Conservation (phyloP, 2,888 invertebrate species). For the Drosophila demipolita region DNA sequence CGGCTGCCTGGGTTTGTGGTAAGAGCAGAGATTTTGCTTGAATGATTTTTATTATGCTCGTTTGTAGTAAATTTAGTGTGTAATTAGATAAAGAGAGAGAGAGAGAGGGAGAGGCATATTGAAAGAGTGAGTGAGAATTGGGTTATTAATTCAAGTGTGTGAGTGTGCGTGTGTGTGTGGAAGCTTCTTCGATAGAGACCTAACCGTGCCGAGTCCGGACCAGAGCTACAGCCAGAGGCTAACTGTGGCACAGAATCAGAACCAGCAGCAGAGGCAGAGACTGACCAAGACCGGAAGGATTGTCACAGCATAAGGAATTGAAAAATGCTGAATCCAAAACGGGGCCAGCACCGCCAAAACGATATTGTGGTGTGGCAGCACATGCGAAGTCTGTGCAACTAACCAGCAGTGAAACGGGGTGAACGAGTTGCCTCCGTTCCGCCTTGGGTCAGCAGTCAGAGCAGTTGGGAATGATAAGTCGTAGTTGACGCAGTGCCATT, state of each 20-base stretch:
- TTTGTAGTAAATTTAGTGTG: conserved; percentile 80
- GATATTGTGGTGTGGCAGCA: conserved; percentile 63
- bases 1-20: conserved; percentile 48
- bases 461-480: conserved; percentile 54
- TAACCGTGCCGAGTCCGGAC: conserved; percentile 4
- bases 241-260: background rate
- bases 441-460: conserved; percentile 29
- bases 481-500: conserved; percentile 30
- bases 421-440: background rate
- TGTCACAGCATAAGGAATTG: conserved; percentile 39
- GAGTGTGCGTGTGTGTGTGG: conserved; percentile 1
- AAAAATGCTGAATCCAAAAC: conserved; percentile 61
- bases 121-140: conserved; percentile 22
- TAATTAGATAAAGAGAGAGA: conserved; percentile 56
- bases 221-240: background rate
- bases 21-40: conserved; percentile 72
- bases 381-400: conserved; percentile 2
- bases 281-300: conserved; percentile 32
- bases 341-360: conserved; percentile 49
- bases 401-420: background rate
- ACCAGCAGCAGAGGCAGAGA: conserved; percentile 17
- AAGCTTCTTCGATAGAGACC: conserved; percentile 45
- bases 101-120: background rate
- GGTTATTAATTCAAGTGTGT: conserved; percentile 50
- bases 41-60: conserved; percentile 81